Conservation (phyloP, 2,113 vertebrate genomes). For the Pandion haliaetus region DNA sequence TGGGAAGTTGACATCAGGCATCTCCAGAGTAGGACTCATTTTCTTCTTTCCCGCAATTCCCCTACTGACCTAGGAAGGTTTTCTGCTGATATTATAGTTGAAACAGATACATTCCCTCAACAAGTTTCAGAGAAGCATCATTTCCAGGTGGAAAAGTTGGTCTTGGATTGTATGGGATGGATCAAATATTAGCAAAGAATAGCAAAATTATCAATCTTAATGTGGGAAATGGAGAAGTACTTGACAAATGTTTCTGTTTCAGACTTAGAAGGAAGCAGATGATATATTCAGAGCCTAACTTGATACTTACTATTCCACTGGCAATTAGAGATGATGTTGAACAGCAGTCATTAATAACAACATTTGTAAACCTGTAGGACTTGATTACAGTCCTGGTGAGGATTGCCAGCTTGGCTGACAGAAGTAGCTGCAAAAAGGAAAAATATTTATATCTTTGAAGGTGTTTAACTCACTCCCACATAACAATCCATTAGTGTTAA, state of each 20-base stretch:
- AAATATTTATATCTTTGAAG: conserved; percentile 45
- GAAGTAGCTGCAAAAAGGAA: conserved; percentile 12
- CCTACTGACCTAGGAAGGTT: neutral
- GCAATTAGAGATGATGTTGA: conserved; percentile 31
- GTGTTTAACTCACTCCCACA: neutral
- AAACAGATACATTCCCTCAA: neutral
- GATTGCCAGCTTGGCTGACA: conserved; percentile 33
- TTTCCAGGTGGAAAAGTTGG: conserved; percentile 22
- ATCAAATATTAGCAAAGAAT: neutral
- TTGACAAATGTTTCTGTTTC: conserved; percentile 28
- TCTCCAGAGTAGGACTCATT: neutral
- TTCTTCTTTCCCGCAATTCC: neutral
- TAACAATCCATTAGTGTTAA: conserved; percentile 18
- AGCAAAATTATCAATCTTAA: neutral
- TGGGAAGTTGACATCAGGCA: neutral
- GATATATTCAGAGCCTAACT: neutral
- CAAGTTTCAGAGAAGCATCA: neutral
- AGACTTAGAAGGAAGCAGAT: conserved; percentile 8
- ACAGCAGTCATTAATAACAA: conserved; percentile 23
- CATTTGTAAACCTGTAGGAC: neutral
- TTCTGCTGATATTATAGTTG: neutral
- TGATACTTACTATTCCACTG: neutral
- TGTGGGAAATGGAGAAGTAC: neutral
- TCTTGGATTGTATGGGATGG: neutral
- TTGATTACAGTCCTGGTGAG: conserved; percentile 23